Base-by-base conservation (phyloP, 2,797 vertebrate species). In the Schizopygopsis malacanthus region DNA sequence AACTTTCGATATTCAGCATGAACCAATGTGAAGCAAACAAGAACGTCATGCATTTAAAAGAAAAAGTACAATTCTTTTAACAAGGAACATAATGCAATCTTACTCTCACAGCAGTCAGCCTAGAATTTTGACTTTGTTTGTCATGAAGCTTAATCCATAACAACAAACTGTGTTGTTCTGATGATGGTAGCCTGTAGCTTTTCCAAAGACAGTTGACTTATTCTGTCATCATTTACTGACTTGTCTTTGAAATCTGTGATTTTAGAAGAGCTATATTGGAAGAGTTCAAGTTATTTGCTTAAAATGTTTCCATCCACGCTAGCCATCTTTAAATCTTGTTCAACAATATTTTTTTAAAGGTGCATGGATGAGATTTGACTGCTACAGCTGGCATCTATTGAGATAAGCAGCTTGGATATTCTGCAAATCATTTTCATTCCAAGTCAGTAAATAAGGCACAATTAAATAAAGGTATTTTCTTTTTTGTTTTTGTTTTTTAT, bases 61-160 rank as follows among this genome's bases (percentile, higher is more conserved):
- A 50, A 77, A 77, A 54, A 22, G 9, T 39, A 5, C 13, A 33
- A 18, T 20, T 56, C 18, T 52, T 77, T 77, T 56, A 39, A 76
- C 73, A 52, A 73, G 25, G 15, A 73, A 50, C 71, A 73, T 15
- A 33, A 77, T 77, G 50, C 73, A 37, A 20, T 56, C 50, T 33
- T 76, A 16, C 25, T 54, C 5, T 6, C 16, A 37, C 73, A 76
- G 47, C 47, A 54, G 50, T 33, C 16, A 52, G 15, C 50, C 18
- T 75, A 18, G 13, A 4, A 33, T 75, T 75, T 50, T 50, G n/a
- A 47, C 72, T 22, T 22, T 37, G 45, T 76, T 22, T 77, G 75
- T 15, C 20, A 37, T 56, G 28, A 77, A 77, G 10, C 4, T 13
- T 77, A 5, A 76, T 37, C 16, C 28, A 52, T 22, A 39, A n/a